Conservation (phyloP, 2,888 invertebrate species). For the Agelastica alni region DNA sequence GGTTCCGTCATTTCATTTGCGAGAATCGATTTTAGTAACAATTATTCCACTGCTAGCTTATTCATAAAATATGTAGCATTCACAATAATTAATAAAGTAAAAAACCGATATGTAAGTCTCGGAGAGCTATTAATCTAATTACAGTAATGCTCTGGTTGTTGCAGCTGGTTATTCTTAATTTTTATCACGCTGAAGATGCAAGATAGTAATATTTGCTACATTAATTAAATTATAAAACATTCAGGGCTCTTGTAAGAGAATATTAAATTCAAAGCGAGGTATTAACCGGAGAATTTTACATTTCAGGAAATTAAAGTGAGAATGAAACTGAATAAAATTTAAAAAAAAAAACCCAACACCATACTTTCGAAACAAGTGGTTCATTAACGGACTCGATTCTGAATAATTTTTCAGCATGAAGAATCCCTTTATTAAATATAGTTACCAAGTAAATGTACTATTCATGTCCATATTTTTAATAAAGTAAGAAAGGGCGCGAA, state of each 20-base stretch:
- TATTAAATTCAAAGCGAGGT: background rate
- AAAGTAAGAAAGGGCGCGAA: constrained; percentile 28
- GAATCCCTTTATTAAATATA: constrained; percentile 22
- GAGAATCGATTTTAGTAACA: no score
- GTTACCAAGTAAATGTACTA: constrained; percentile 25
- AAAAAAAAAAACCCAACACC: constrained; percentile 17
- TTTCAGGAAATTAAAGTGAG: constrained; percentile 14
- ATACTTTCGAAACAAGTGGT: constrained; percentile 21
- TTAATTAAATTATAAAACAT: background rate
- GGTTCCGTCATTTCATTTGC: no score
- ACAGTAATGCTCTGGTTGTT: no score
- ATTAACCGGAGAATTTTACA: constrained; percentile 7
- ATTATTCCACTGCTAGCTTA: no score
- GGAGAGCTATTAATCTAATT: no score
- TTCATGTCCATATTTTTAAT: constrained; percentile 42
- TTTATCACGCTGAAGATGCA: no score
- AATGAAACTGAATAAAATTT: constrained; percentile 8
- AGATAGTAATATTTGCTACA: no score
- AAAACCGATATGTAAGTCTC: no score
- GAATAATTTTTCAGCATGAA: constrained; percentile 22
- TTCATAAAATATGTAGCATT: no score
- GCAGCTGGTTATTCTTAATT: no score
- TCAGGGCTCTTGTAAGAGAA: background rate
- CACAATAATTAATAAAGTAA: no score
- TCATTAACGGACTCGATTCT: constrained; percentile 21